Percentiles rank a stretch among this genome's conserved stretches.
Conservation (phyloP, 92 coral and sea anemone species). For the Epizoanthus scotinus region DNA sequence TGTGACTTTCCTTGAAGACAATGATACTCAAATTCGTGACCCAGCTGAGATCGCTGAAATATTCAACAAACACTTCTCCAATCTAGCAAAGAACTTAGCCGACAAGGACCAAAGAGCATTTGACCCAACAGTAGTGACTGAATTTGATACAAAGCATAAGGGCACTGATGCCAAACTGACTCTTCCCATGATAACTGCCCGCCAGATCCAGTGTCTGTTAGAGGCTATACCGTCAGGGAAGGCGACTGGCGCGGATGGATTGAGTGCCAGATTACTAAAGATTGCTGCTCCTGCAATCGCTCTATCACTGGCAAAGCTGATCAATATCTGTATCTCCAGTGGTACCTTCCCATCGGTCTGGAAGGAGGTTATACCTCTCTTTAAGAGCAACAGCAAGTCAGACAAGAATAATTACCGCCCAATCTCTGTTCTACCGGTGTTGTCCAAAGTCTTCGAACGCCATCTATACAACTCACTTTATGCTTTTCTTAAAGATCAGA, state of each 20-base stretch:
- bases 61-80: conserved; percentile 2
- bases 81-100: too few species aligned
- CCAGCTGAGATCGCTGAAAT: neutral
- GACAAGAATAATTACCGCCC: conserved; percentile 43
- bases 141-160: too few species aligned
- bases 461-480: conserved; percentile 22
- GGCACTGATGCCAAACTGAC: neutral
- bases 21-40: neutral
- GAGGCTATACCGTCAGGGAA: conserved; percentile 37
- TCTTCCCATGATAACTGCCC: conserved; percentile 24
- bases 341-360: conserved; percentile 46
- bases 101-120: too few species aligned
- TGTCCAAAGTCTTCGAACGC: conserved; percentile 33
- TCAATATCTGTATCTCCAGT: conserved; percentile 26
- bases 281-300: conserved; percentile 44
- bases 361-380: conserved; percentile 42
- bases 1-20: neutral
- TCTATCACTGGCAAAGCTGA: conserved; percentile 40
- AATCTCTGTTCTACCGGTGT: conserved; percentile 39
- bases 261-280: conserved; percentile 29
- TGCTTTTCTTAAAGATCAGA: too few species aligned
- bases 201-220: conserved; percentile 2
- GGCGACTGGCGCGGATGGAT: conserved; percentile 39
- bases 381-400: conserved; percentile 19
- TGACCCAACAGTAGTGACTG: too few species aligned